phyloP scores from a whole-genome alignment of 2,113 vertebrate species.

The Probosciger aterrimus region DNA sequence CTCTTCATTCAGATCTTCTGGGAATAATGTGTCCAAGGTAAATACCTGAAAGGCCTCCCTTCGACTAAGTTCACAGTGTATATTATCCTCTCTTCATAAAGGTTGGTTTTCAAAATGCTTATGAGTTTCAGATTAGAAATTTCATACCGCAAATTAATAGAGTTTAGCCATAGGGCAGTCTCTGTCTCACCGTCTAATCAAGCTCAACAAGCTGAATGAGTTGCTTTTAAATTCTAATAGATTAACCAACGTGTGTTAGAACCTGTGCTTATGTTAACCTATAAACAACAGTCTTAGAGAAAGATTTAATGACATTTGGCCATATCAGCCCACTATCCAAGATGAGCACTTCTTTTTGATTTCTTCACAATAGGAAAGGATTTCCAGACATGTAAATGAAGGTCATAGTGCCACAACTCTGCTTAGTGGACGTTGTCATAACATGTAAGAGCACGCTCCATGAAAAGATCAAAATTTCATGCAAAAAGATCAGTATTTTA shows the following conservation, averaged over 20 bases:
- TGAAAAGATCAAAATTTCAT: background rate
- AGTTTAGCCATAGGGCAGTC: conserved; percentile 49
- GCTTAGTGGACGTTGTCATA: background rate
- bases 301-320: conserved; percentile 1
- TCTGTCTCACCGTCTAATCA: conserved; percentile 39
- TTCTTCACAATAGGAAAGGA: background rate
- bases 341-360: background rate
- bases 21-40: conserved; percentile 41
- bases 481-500: background rate
- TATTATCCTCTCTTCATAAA: conserved; percentile 51
- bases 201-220: background rate
- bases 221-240: conserved; percentile 44
- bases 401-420: background rate
- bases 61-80: conserved; percentile 43
- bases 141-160: conserved; percentile 52
- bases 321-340: background rate
- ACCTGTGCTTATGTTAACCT: background rate
- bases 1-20: conserved; percentile 36
- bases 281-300: conserved; percentile 36
- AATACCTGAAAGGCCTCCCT: conserved; percentile 39
- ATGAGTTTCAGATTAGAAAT: conserved; percentile 60
- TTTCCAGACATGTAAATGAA: background rate
- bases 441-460: rapidly evolving
- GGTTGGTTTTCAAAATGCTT: conserved; percentile 57
- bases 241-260: conserved; percentile 24